Percentiles rank a stretch among this genome's conserved stretches.
These are phyloP conservation scores for Helicoverpa armigera DNA, from an alignment of 1,140 invertebrate species.

Conservation along the genomic window DNA sequence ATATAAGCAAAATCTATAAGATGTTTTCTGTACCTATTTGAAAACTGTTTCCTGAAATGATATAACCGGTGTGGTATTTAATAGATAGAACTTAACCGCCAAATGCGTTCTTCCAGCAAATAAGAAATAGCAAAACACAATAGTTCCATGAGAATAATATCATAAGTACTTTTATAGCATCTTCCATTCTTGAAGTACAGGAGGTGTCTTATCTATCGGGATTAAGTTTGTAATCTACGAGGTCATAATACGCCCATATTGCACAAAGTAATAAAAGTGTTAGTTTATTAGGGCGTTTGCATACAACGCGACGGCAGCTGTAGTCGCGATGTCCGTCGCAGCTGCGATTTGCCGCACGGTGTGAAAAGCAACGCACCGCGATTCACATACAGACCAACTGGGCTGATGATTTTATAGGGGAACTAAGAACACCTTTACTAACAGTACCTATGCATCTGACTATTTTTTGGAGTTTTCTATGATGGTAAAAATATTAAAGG, in stretches of 20 bases:
- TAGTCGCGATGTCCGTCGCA: conserved; percentile 62
- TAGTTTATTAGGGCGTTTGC: conserved; percentile 84
- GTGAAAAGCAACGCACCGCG: conserved; percentile 75
- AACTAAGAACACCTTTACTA: conserved; percentile 64
- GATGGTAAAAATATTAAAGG: background rate
- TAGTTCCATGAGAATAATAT: conserved; percentile 19
- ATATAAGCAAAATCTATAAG: no score
- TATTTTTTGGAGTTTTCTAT: background rate
- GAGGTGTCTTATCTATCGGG: conserved; percentile 47
- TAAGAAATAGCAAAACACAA: background rate
- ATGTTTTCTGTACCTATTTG: no score
- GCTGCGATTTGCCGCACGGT: conserved; percentile 68
- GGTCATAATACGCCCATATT: conserved; percentile 66
- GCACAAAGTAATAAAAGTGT: conserved; percentile 73
- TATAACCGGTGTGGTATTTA: background rate
- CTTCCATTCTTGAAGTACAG: conserved; percentile 16
- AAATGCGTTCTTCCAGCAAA: background rate
- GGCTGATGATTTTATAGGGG: conserved; percentile 62
- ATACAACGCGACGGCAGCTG: conserved; percentile 74
- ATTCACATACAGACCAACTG: conserved; percentile 75
- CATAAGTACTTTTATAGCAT: background rate
- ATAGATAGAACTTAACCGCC: background rate
- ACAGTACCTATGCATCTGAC: conserved; percentile 19
- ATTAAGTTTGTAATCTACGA: conserved; percentile 59
- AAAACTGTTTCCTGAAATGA: no score